Percentiles rank a stretch among this genome's conserved stretches.
These are phyloP conservation scores for Lydus trimaculatus DNA, from an alignment of 2,888 invertebrate species.

Conservation along the genomic window DNA sequence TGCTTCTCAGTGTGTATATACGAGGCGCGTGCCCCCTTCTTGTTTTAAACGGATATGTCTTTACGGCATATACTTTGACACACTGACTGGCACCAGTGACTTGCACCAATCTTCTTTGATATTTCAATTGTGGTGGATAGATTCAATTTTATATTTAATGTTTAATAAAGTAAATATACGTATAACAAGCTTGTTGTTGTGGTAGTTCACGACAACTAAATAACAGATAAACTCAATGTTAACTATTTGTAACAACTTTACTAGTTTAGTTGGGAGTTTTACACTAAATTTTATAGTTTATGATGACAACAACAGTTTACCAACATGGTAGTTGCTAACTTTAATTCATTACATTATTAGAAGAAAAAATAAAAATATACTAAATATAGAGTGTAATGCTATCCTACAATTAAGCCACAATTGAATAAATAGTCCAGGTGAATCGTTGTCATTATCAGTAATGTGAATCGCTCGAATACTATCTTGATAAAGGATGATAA, in stretches of 20 bases:
- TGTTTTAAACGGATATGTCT: slow-evolving; percentile 12
- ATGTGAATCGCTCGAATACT: slow-evolving; percentile 1
- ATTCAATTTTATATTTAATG: not conserved
- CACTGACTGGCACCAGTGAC: not conserved
- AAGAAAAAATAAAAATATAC: no score
- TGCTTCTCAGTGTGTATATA: slow-evolving; percentile 14
- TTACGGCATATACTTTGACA: slow-evolving; percentile 17
- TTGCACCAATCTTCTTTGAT: not conserved
- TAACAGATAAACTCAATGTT: not conserved
- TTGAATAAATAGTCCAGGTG: not conserved
- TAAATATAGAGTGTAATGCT: not conserved
- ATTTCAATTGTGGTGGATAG: not conserved
- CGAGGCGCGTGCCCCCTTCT: slow-evolving; percentile 23
- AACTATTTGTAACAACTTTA: not conserved
- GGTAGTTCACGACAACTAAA: not conserved
- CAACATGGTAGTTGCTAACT: not conserved
- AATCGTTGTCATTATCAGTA: slow-evolving; percentile 1
- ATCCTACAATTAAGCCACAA: not conserved
- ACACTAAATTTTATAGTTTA: not conserved
- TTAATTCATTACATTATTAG: not conserved
- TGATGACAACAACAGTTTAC: not conserved
- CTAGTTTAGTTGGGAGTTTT: not conserved
- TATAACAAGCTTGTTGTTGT: not conserved
- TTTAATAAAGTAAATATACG: not conserved
- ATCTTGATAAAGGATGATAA: slow-evolving; percentile 12